Base-by-base conservation (phyloP, 2,113 vertebrate genomes). In the Clarias batrachus region DNA sequence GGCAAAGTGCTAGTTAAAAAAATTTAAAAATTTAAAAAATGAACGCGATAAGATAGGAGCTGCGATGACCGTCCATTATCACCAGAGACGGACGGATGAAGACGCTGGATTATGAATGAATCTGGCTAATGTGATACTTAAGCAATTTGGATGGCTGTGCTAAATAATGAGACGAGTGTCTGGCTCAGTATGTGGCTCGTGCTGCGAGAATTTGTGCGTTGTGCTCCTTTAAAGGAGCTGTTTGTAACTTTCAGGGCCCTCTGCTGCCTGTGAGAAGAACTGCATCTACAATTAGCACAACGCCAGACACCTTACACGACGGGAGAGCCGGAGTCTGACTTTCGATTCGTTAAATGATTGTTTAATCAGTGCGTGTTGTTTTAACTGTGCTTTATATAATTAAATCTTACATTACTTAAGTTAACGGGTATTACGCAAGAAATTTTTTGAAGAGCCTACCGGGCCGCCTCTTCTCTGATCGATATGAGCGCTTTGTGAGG, bases 51-150 rank as follows among this genome's bases (percentile, higher is more conserved):
- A 48, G 54, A 12, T 52, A 14, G 73, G 54, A 12, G 37, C 52
- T n/a, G 52, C 1, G 41, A 54, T 16, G 73, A 19, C 73, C 4
- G 37, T 90, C 79, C 82, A 86, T 90, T 89, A 89, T 85, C 88
- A 91, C 89, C 83, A 86, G 80, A 57, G 37, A 66, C 57, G 74
- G 68, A 85, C 37, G 59, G 41, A 88, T 10, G 33, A 82, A 23
- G 37, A 66, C 62, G 48, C 13, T 14, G n/a, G 41, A 56, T 66
- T 65, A 14, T 76, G 13, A 76, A 83, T 66, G 25, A 87, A 87
- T 81, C 33, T 30, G 57, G 37, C 30, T 62, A 82, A 48, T 56
- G 82, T 70, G 17, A 37, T 37, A 12, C 54, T 11, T 12, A 57
- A 48, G 48, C 19, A 33, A 86, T 78, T 89, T 65, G 82, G 41